phyloP scores from a whole-genome alignment of 2,797 vertebrate genomes.

The Austrolebias charrua region DNA sequence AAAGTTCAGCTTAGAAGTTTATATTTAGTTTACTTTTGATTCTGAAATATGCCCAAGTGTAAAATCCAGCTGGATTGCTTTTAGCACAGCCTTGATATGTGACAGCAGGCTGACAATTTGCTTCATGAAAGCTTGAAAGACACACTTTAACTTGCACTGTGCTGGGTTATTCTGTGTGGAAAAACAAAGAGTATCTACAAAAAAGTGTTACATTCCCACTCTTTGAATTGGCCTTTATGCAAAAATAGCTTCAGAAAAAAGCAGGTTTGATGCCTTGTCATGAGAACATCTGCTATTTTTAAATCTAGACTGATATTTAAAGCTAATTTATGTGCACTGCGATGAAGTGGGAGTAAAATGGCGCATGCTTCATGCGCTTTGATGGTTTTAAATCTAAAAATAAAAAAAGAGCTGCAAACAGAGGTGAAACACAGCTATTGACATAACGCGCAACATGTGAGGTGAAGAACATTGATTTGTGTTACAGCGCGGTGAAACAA shows the following conservation, averaged over 20 bases:
- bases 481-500: neutral
- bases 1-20: conserved; percentile 40
- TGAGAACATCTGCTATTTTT: neutral
- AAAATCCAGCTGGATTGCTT: conserved; percentile 34
- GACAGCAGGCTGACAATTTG: conserved; percentile 33
- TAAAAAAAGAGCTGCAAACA: too few relatives aligned
- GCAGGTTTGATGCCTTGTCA: neutral
- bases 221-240: neutral
- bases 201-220: conserved; percentile 3
- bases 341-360: neutral
- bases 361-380: neutral
- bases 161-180: neutral
- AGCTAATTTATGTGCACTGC: neutral
- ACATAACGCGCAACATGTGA: neutral
- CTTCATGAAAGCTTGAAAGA: conserved; percentile 28
- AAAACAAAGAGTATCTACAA: neutral
- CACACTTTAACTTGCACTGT: conserved; percentile 17
- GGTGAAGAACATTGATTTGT: neutral
- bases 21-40: conserved; percentile 48
- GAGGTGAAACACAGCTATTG: too few relatives aligned
- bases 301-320: neutral
- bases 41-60: conserved; percentile 9
- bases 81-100: conserved; percentile 35
- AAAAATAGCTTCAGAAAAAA: neutral
- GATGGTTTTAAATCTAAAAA: neutral